These are phyloP conservation scores for Pyrrhosoma nymphula DNA, from an alignment of 2,888 invertebrate species.

Conservation along the genomic window DNA sequence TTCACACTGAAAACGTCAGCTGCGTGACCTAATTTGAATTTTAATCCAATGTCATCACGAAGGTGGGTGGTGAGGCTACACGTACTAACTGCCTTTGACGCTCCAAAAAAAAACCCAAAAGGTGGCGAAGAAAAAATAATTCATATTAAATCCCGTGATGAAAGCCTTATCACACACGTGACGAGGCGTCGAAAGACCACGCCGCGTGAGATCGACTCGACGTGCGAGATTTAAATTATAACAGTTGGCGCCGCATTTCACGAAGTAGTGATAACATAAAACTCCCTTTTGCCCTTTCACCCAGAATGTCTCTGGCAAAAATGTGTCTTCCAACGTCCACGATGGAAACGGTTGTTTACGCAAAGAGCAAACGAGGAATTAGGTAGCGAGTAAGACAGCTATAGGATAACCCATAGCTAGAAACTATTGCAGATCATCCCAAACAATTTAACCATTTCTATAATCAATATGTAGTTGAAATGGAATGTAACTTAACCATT, in stretches of 20 bases:
- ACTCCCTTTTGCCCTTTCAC: neutral
- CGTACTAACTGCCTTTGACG: neutral
- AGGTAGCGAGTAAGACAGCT: neutral
- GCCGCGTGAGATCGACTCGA: neutral
- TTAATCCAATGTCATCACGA: slow-evolving; percentile 1
- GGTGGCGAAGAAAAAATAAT: neutral
- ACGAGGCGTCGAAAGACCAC: neutral
- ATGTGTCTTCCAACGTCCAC: neutral
- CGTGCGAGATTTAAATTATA: neutral
- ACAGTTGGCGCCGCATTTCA: neutral
- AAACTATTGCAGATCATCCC: too few relatives aligned
- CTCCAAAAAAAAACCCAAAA: neutral
- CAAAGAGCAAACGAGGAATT: neutral
- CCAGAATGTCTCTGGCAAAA: neutral
- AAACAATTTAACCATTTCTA: too few relatives aligned
- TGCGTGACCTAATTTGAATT: neutral
- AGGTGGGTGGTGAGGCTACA: neutral
- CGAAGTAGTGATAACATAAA: neutral
- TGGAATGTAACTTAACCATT: too few relatives aligned
- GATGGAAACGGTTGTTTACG: neutral
- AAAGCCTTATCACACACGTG: neutral
- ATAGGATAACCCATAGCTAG: too few relatives aligned
- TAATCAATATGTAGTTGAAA: too few relatives aligned
- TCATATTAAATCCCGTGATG: neutral
- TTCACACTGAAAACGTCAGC: neutral